Base-by-base conservation (phyloP, 2,797 vertebrate genomes). In the Pangasius macronema region DNA sequence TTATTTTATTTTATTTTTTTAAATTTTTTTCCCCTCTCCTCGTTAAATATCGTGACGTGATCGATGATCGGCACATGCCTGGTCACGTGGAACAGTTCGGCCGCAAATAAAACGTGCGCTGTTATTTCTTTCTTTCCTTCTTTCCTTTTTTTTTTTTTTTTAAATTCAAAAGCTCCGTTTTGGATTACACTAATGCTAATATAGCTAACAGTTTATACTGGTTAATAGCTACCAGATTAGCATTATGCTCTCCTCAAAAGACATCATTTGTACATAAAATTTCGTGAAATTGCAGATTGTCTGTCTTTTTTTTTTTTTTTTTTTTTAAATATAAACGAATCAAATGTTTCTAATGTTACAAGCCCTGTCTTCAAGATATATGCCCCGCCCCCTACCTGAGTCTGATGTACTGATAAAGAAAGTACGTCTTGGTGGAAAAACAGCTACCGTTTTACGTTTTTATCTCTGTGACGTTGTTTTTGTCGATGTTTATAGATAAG, bases 181-280 rank as follows among this genome's bases (percentile, higher is more conserved):
- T 46, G 79, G 49, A 46, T 46, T 65, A 63, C 57, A 63, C 59
- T 82, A 82, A 82, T 82, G 81, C 59, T 82, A 82, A 30, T 30
- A 2, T 49, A 49, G 42, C 59, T 82, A 65, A 22, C 81, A 65
- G 81, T 30, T 65, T 18, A 39, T 24, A 24, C 20, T 2, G 30
- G 18, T 33, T 77, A 59, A 82, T 36, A 36, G 82, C 82, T 83
- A 70, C 82, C 82, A 83, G 82, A 53, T 83, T 83, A 68, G 46
- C 30, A 11, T 83, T 24, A 81, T 81, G 49, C 75, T 24, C 5
- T 10, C 55, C 53, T 13, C 39, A 20, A 49, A 18, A 81, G 18
- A 42, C 18, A 20, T 18, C 59, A 16, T 83, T 83, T 49, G 46
- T 70, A 53, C 42, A 63, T 63, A 42, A 36, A 79, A 16, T n/a